Base-by-base conservation (phyloP, 1,140 invertebrate species). In the Cydia splendana region DNA sequence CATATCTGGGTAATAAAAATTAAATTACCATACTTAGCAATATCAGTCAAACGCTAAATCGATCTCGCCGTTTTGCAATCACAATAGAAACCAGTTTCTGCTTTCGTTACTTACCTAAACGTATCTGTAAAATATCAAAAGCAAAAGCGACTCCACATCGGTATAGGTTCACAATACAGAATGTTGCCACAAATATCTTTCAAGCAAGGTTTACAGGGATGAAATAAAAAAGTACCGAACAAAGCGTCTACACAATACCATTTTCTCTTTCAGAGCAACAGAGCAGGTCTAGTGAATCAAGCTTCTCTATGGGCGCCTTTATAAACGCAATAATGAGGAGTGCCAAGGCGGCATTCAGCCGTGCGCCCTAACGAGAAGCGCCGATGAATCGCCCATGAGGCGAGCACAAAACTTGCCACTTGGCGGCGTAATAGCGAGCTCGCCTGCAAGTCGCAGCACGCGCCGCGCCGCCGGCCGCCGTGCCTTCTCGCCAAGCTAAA, bases 311-410 rank as follows among this genome's bases (percentile, higher is more conserved):
- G 84, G 88, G 79, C 84, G 89, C 90, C 85, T 93, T 92, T 91
- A 93, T 93, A 92, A 93, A 92, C 89, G 90, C 89, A 92, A 92
- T 93, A 93, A 93, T 91, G 89, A 92, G 89, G 77, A 92, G 88
- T 90, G 86, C 86, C 87, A 89, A 91, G 87, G 88, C 88, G 87
- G 88, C 86, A 93, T 93, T 92, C 87, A 93, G 74, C 80, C 88
- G 84, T 84, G 83, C 81, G 81, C 84, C 76, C 82, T 90, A 91
- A 91, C 88, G 86, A 91, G 90, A 86, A 84, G 78, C 84, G 88
- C 82, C 88, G 87, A 91, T 92, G 91, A 92, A 91, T 92, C 90
- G 87, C 82, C 87, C 87, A 89, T 91, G 89, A 90, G 84, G 82
- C 84, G 87, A 84, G 82, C 84, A 91, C 88, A 91, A 93, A 92